phyloP scores from a whole-genome alignment of 2,888 invertebrate species.

The Phortica magna region DNA sequence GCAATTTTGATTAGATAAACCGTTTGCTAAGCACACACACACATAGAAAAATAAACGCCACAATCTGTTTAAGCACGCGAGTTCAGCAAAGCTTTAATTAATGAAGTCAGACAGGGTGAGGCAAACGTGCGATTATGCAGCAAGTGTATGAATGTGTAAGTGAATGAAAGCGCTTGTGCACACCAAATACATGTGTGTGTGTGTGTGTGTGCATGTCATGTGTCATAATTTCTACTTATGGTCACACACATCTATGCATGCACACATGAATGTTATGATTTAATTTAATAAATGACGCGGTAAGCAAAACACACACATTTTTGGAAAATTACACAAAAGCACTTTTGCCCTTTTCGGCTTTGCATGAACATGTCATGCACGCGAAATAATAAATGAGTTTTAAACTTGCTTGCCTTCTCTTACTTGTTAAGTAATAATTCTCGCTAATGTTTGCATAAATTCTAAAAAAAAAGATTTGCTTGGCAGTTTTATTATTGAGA shows the following conservation, averaged over 20 bases:
- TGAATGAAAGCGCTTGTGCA: background rate
- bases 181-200: too few relatives aligned
- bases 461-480: background rate
- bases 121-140: background rate
- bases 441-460: background rate
- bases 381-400: too few relatives aligned
- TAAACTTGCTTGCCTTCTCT: too few relatives aligned
- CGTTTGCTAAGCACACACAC: background rate
- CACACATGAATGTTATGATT: slow-evolving; percentile 57
- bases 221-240: slow-evolving; percentile 70
- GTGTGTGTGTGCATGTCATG: slow-evolving; percentile 65
- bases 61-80: slow-evolving; percentile 62
- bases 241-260: slow-evolving; percentile 37
- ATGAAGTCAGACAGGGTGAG: slow-evolving; percentile 52
- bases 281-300: slow-evolving; percentile 66
- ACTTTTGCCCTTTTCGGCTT: background rate
- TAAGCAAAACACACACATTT: slow-evolving; percentile 48
- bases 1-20: background rate
- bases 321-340: slow-evolving; percentile 46
- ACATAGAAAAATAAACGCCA: slow-evolving; percentile 36
- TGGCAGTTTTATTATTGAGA: slow-evolving; percentile 49
- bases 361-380: too few relatives aligned
- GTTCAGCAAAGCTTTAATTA: slow-evolving; percentile 55
- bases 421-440: background rate
- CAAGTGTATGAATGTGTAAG: background rate